A percentile compares a stretch with the other conserved stretches of the same genome.
phyloP scores from a whole-genome alignment of 2,113 vertebrate genomes.

The Platysternon megacephalum region DNA sequence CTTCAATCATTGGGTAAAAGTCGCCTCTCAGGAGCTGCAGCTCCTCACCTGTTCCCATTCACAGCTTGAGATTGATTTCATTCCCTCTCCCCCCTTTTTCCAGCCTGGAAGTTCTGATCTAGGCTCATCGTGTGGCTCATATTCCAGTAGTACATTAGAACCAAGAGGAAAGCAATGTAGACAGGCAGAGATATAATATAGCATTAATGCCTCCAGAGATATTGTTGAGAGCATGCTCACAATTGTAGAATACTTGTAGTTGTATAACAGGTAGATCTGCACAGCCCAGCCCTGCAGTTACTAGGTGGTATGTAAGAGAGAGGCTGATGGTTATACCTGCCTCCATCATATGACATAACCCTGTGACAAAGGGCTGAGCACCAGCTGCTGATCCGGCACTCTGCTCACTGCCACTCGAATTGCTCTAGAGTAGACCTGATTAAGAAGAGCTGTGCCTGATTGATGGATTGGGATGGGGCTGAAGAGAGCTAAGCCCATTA shows the following conservation, averaged over 20 bases:
- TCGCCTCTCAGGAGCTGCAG: neutral
- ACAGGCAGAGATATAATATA: neutral
- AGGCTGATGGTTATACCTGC: neutral
- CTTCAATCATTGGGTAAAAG: neutral
- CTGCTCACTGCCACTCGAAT: neutral
- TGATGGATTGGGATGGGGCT: neutral
- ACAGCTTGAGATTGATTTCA: neutral
- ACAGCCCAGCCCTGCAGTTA: neutral
- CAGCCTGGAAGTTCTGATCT: neutral
- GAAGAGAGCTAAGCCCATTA: neutral
- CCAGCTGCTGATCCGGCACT: neutral
- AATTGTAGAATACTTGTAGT: neutral
- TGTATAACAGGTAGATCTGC: accelerated
- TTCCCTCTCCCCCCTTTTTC: neutral
- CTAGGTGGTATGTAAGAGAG: neutral
- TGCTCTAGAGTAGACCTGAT: neutral
- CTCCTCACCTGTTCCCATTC: neutral
- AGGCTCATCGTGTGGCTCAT: neutral
- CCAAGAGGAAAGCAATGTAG: neutral
- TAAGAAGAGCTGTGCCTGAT: neutral
- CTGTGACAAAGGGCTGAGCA: neutral
- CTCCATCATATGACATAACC: neutral
- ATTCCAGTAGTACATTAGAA: neutral
- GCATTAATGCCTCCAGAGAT: neutral
- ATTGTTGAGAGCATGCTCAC: neutral